Evolutionary conservation across 2,797 vertebrate genomes (phyloP).

Genomic region (Pseudocheirus occidentalis): DNA sequence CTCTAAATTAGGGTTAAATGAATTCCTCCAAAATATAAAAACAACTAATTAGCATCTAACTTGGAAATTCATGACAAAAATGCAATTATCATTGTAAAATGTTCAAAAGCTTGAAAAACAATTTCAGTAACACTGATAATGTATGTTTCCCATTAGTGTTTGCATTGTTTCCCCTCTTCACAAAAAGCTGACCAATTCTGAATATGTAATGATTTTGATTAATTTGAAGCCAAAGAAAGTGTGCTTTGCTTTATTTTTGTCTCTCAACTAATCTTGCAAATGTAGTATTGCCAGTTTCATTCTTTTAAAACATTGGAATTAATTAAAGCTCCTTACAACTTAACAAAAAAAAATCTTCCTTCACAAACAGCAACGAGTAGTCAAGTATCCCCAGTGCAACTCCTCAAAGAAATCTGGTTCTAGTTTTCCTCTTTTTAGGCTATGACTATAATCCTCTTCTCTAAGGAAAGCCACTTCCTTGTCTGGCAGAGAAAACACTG

Average conservation of each 20-base stretch:
- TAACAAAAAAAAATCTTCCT: conserved; percentile 25
- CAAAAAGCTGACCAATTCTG: conserved; percentile 7
- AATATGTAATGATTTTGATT: not conserved
- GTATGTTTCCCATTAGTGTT: not conserved
- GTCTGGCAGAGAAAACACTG: conserved; percentile 42
- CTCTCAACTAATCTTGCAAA: conserved; percentile 12
- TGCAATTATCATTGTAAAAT: conserved; percentile 43
- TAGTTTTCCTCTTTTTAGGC: conserved; percentile 59
- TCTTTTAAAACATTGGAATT: conserved; percentile 45
- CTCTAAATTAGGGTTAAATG: conserved; percentile 49
- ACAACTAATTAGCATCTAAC: conserved; percentile 28
- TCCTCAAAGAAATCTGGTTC: conserved; percentile 56
- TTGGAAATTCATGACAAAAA: not conserved
- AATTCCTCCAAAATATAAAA: conserved; percentile 16
- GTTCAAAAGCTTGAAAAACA: conserved; percentile 9
- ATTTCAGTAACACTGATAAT: conserved; percentile 8
- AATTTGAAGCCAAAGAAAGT: conserved; percentile 5
- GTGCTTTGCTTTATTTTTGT: conserved; percentile 1
- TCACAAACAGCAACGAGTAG: not conserved
- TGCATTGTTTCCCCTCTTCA: conserved; percentile 3
- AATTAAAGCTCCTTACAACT: not conserved
- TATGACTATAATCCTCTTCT: conserved; percentile 67
- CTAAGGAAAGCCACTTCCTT: conserved; percentile 69
- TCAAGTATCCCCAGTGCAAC: conserved; percentile 20
- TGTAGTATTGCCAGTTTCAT: conserved; percentile 35